Percentiles rank a stretch among this genome's conserved stretches.
Conservation (phyloP, 2,888 invertebrate species). For the Eulithis testata region DNA sequence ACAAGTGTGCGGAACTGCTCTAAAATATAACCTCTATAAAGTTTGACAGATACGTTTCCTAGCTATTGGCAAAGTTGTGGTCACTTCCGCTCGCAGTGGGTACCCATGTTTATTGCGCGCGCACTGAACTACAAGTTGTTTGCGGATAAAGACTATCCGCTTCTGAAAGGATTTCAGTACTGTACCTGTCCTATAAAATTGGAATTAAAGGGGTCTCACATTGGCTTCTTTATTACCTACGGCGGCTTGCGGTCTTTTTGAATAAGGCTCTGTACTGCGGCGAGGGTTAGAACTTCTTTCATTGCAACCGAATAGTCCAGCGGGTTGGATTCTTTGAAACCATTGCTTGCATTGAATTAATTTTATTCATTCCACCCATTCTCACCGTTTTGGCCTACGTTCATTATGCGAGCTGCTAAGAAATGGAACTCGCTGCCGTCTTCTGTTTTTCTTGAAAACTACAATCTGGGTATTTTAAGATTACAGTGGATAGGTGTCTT, state of each 20-base stretch:
- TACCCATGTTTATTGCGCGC: conserved; percentile 36
- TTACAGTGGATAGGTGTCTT: too few relatives aligned
- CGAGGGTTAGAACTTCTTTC: conserved; percentile 29
- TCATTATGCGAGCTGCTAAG: too few relatives aligned
- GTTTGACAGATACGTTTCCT: conserved; percentile 31
- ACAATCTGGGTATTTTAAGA: too few relatives aligned
- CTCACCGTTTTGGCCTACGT: too few relatives aligned
- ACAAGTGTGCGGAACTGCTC: conserved; percentile 25
- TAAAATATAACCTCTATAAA: conserved; percentile 28
- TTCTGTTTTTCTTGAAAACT: too few relatives aligned
- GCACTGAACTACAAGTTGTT: conserved; percentile 35
- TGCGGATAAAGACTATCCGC: conserved; percentile 43
- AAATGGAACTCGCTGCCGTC: too few relatives aligned
- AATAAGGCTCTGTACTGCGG: conserved; percentile 22
- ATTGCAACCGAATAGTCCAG: conserved; percentile 16
- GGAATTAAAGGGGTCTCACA: conserved; percentile 33
- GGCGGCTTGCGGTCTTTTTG: conserved; percentile 24
- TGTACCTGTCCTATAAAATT: conserved; percentile 39
- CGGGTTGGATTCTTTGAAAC: conserved; percentile 16
- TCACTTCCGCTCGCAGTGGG: conserved; percentile 30
- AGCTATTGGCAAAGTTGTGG: conserved; percentile 32
- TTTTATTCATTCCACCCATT: not conserved
- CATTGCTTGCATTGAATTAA: conserved; percentile 12
- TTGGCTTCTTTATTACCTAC: conserved; percentile 29
- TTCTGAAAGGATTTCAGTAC: conserved; percentile 41